Base-by-base conservation (phyloP, 2,888 invertebrate genomes). In the Ditula angustiorana region DNA sequence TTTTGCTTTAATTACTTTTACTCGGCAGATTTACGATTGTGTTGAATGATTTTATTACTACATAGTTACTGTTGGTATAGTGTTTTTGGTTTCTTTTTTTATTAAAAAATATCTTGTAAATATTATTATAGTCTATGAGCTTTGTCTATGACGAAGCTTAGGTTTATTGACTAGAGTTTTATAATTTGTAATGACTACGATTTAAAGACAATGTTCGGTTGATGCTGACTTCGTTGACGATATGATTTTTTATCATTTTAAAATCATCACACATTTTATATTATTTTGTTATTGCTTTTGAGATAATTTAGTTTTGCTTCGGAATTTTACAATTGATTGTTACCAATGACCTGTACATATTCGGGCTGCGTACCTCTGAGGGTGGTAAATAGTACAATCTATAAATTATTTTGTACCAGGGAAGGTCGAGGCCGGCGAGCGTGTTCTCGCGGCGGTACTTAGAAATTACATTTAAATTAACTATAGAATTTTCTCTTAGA, bases 1-100 rank as follows among this genome's bases (percentile, higher is more conserved):
- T 83, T 83, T 87, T 82, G 89, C 88, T 88, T 88, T 90, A 88
- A 88, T 84, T 85, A 85, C 81, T 83, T 85, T 86, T 83, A 88
- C 75, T 79, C 84, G 75, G 80, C 82, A 82, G 80, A 82, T 88
- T 74, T 82, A 76, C 72, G 69, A 74, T 78, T 80, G 83, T 85
- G 79, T 89, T 87, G 80, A 83, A 82, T 81, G 81, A 78, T 82
- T 85, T 82, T 82, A 41, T 41, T 41, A 77, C 81, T 76, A n/a
- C n/a, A n/a, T n/a, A 64, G 50, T 63, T 63, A 66, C 47, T 68
- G 63, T 68, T 60, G 63, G 41, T 50, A 60, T 79, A 72, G 82
- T 79, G 80, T 83, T 86, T 85, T 74, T 65, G 68, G 73, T 81
- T 79, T 78, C 78, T 78, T 74, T 73, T 74, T 73, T 73, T 69